phyloP scores from a whole-genome alignment of 35 echinoderm and acorn worm genomes.

The Ophiothrix spiculata region DNA sequence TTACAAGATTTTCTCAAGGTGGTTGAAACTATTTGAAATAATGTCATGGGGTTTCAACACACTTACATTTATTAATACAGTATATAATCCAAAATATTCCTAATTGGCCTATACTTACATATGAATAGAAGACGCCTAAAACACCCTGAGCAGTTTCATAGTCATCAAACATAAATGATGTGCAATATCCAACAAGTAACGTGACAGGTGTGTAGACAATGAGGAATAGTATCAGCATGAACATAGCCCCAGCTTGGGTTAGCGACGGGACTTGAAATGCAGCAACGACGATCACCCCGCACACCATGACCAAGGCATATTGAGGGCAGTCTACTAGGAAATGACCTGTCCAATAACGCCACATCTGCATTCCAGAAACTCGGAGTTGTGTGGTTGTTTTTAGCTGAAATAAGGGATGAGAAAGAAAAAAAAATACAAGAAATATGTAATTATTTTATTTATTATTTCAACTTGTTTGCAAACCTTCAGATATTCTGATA shows the following conservation, averaged over 20 bases:
- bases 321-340: constrained; percentile 42
- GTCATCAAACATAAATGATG: constrained; percentile 50
- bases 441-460: too few species aligned
- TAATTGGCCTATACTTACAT: constrained; percentile 41
- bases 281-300: constrained; percentile 42
- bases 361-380: constrained; percentile 30
- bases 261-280: constrained; percentile 38
- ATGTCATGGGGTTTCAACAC: too few species aligned
- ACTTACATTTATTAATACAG: too few species aligned
- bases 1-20: not conserved
- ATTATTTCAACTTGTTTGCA: too few species aligned
- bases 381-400: constrained; percentile 54
- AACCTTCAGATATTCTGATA: too few species aligned
- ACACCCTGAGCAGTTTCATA: constrained; percentile 36
- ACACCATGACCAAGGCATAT: constrained; percentile 3
- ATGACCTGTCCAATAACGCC: constrained; percentile 48
- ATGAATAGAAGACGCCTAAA: not conserved
- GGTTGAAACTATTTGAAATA: not conserved
- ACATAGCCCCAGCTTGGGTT: constrained; percentile 25
- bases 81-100: too few species aligned
- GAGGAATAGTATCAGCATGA: constrained; percentile 38
- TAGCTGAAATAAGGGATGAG: too few species aligned
- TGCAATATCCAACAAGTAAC: constrained; percentile 28
- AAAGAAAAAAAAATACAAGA: too few species aligned
- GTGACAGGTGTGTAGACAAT: constrained; percentile 39